Percentiles rank a stretch among this genome's conserved stretches.
phyloP scores from a whole-genome alignment of 2,797 vertebrate genomes.

The Poecilia picta region DNA sequence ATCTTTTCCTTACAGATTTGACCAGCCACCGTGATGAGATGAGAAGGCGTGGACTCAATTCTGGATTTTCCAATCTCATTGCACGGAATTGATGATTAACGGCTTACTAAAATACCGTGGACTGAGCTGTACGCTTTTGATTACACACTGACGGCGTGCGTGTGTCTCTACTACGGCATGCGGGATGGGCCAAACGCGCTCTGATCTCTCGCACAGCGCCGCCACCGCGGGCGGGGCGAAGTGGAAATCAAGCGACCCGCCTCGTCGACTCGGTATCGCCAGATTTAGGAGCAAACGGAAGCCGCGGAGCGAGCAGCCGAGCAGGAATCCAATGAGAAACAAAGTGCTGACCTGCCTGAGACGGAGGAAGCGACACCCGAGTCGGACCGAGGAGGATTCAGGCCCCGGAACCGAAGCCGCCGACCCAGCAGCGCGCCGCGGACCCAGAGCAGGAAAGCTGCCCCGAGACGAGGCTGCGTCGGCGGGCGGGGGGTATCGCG shows the following conservation, averaged over 20 bases:
- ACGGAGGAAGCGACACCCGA: conserved; percentile 65
- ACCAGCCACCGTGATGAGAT: background rate
- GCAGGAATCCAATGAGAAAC: conserved; percentile 74
- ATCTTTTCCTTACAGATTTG: conserved; percentile 52
- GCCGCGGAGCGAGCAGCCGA: conserved; percentile 43
- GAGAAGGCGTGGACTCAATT: conserved; percentile 2
- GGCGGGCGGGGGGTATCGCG: conserved; percentile 34
- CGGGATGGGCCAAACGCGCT: conserved; percentile 81
- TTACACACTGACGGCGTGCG: conserved; percentile 62
- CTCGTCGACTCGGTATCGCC: conserved; percentile 40
- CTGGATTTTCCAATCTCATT: conserved; percentile 4
- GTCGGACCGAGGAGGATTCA: conserved; percentile 29
- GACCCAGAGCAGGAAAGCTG: conserved; percentile 68
- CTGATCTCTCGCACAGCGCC: conserved; percentile 48
- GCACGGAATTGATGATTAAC: conserved; percentile 50
- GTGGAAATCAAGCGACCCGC: conserved; percentile 53
- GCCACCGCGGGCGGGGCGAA: conserved; percentile 47
- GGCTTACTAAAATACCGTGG: conserved; percentile 8
- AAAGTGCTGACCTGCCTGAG: conserved; percentile 72
- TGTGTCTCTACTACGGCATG: conserved; percentile 75
- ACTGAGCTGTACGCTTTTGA: conserved; percentile 12
- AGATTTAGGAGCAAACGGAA: conserved; percentile 31
- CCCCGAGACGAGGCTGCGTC: conserved; percentile 59
- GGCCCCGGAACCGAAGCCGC: conserved; percentile 40
- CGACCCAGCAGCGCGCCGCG: conserved; percentile 46